Percentiles rank a stretch among this genome's conserved stretches.
Evolutionary conservation across 2,888 invertebrate genomes (phyloP).

Genomic region (Baronia brevicornis): DNA sequence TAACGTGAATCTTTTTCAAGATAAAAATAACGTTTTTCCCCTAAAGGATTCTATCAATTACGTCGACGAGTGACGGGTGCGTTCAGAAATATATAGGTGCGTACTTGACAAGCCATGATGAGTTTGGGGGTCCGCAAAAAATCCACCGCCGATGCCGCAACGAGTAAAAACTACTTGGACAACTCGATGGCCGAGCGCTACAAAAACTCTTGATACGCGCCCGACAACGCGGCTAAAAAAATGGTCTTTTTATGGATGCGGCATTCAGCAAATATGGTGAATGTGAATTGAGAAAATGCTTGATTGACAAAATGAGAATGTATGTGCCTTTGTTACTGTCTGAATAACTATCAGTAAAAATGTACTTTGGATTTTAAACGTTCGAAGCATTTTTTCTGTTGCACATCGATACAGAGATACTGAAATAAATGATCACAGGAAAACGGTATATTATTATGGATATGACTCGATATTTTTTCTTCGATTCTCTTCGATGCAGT

Average conservation of each 20-base stretch:
- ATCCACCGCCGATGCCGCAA: constrained; percentile 38
- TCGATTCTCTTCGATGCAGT: too few species aligned
- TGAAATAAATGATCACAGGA: too few species aligned
- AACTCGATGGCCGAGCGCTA: constrained; percentile 43
- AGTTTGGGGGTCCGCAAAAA: constrained; percentile 58
- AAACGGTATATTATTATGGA: too few species aligned
- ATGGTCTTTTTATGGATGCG: constrained; percentile 54
- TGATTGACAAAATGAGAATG: constrained; percentile 13
- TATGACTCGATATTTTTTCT: too few species aligned
- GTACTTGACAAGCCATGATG: constrained; percentile 57
- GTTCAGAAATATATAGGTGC: constrained; percentile 61
- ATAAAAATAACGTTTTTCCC: constrained; percentile 52
- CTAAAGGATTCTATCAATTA: constrained; percentile 67
- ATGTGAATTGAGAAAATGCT: constrained; percentile 22
- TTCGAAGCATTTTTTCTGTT: constrained; percentile 5
- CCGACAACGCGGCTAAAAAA: constrained; percentile 43
- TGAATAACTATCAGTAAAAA: constrained; percentile 10
- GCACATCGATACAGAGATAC: too few species aligned
- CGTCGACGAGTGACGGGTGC: constrained; percentile 41
- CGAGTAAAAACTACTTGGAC: constrained; percentile 57
- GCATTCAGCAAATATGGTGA: constrained; percentile 43
- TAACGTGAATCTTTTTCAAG: too few species aligned
- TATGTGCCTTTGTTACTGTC: constrained; percentile 7
- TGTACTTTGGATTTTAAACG: constrained; percentile 3
- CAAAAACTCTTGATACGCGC: constrained; percentile 56